Percentiles rank a stretch among this genome's conserved stretches.
Evolutionary conservation across 2,113 vertebrate genomes (phyloP).

Genomic region (Nettapus auritus): DNA sequence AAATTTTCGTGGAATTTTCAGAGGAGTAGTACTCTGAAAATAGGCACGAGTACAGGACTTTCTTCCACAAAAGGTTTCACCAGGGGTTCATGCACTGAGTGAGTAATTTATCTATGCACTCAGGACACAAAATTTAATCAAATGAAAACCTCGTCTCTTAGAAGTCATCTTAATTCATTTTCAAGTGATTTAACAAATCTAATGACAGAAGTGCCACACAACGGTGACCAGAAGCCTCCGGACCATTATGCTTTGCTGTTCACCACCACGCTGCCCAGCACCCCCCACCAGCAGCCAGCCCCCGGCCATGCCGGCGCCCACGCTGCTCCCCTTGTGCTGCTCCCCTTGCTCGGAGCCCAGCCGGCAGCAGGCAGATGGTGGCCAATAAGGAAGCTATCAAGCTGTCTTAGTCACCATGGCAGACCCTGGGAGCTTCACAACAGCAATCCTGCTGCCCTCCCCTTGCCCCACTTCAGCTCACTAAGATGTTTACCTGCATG

Average conservation of each 20-base stretch:
- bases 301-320: no score
- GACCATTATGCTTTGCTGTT: no score
- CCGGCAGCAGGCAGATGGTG: constrained; percentile 45
- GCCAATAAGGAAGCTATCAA: constrained; percentile 45
- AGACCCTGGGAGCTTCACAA: background rate
- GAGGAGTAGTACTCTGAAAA: background rate
- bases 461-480: background rate
- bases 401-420: background rate
- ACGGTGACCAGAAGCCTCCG: background rate
- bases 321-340: no score
- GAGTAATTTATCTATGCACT: background rate
- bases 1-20: background rate
- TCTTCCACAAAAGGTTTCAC: background rate
- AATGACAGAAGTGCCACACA: background rate
- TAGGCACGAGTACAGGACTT: background rate
- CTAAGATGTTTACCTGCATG: background rate
- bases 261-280: background rate
- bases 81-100: background rate
- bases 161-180: background rate
- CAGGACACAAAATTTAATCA: background rate
- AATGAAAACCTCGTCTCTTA: background rate
- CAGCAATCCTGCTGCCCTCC: background rate
- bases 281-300: background rate
- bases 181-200: background rate
- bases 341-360: background rate